phyloP scores from a whole-genome alignment of 2,888 invertebrate species.

The Hydriomena furcata region DNA sequence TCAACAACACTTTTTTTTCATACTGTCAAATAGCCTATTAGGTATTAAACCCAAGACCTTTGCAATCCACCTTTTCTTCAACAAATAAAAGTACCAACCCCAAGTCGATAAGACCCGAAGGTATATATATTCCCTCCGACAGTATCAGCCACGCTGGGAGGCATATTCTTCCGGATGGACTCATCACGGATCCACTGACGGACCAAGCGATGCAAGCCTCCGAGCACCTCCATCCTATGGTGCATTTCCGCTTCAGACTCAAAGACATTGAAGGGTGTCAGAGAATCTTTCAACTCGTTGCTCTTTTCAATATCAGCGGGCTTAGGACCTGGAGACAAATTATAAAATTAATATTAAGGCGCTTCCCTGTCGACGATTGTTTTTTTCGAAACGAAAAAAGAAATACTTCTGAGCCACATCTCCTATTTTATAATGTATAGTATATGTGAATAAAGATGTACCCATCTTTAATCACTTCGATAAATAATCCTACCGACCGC shows the following conservation, averaged over 20 bases:
- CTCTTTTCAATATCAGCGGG: conserved; percentile 90
- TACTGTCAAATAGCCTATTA: too few relatives aligned
- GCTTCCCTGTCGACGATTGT: too few relatives aligned
- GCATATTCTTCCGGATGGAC: conserved; percentile 95
- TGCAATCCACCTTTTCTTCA: too few relatives aligned
- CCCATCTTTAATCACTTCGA: too few relatives aligned
- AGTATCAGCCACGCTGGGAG: conserved; percentile 93
- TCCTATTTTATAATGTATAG: too few relatives aligned
- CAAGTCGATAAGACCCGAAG: conserved; percentile 98
- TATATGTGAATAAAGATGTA: too few relatives aligned
- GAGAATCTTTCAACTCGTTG: conserved; percentile 88
- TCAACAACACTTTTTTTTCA: too few relatives aligned
- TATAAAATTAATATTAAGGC: too few relatives aligned
- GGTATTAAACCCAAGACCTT: too few relatives aligned
- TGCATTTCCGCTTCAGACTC: conserved; percentile 95
- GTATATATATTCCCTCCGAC: conserved; percentile 99
- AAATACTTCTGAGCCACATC: too few relatives aligned
- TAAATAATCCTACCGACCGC: too few relatives aligned
- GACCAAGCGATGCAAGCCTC: conserved; percentile 94
- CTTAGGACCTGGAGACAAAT: conserved; percentile 85
- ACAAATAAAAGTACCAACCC: conserved; percentile 81
- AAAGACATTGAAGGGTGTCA: conserved; percentile 94
- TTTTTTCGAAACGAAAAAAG: too few relatives aligned
- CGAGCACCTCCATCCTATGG: conserved; percentile 93
- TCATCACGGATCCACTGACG: conserved; percentile 97